Base-by-base conservation (phyloP, 2,797 vertebrate genomes). In the Harpagifer antarcticus region DNA sequence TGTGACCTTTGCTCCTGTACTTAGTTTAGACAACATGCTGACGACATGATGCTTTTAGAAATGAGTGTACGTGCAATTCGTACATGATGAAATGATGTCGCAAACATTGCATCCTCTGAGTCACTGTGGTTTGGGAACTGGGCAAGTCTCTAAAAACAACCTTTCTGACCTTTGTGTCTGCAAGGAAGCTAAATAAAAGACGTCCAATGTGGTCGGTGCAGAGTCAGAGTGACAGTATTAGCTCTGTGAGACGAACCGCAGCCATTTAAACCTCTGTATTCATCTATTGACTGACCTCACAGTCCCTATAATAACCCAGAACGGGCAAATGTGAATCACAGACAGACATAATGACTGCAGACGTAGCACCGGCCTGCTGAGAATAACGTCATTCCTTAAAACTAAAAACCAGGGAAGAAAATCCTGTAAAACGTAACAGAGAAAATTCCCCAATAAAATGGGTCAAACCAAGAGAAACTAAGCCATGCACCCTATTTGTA, bases 171-270 rank as follows among this genome's bases (percentile, higher is more conserved):
- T 78, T 37, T 75, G 70, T 45, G 57, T 64, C 72, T 59, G 72
- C 68, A 78, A 89, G 54, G 56, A 78, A 76, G 58, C 48, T 74
- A 83, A 86, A 79, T 76, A 53, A 82, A 75, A 81, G 19, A 65
- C 27, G 42, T 74, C 63, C 33, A 59, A 3, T 74, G 79, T 65
- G 81, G 89, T 86, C 10, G 45, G 50, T 3, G 43, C 72, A 70
- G 72, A 73, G 66, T 59, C 57, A 66, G 31, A 78, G 58, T 70
- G 68, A 79, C 78, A 12, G 40, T 33, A 72, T 65, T 63, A 66
- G 43, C 52, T 63, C 47, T 11, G 23, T 40, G 55, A 58, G 53
- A 64, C 81, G 14, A 42, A 76, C 83, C 68, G 12, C 79, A 60
- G 10, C 58, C 15, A 19, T 69, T 72, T 9, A 57, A 74, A 52